Conservation (phyloP, 2,797 vertebrate genomes). For the Takifugu ocellatus region DNA sequence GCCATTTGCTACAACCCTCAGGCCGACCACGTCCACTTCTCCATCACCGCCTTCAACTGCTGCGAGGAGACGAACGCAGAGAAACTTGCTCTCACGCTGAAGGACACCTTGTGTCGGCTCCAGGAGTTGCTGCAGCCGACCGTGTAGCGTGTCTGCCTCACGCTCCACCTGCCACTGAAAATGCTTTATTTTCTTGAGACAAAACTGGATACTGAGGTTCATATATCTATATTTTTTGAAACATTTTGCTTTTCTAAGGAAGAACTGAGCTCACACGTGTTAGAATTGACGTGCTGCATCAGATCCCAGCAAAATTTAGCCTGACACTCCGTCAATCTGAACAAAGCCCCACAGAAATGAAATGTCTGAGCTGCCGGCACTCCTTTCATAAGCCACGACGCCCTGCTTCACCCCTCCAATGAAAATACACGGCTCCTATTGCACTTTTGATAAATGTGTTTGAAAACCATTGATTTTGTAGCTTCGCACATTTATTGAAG, state of each 20-base stretch:
- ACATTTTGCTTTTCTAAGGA: constrained; percentile 12
- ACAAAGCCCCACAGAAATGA: constrained; percentile 6
- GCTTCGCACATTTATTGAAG: constrained; percentile 20
- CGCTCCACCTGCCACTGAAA: background rate
- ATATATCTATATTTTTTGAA: constrained; percentile 32
- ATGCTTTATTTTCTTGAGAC: constrained; percentile 2
- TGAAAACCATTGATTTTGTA: constrained; percentile 12
- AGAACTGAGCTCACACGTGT: constrained; percentile 14
- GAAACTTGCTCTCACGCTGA: constrained; percentile 69
- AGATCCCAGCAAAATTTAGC: background rate
- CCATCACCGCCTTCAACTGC: constrained; percentile 83
- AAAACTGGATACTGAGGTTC: background rate
- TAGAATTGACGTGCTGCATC: constrained; percentile 12
- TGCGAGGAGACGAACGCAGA: constrained; percentile 83
- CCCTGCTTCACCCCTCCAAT: background rate
- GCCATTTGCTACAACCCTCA: constrained; percentile 83
- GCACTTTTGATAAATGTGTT: background rate
- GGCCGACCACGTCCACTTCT: constrained; percentile 79
- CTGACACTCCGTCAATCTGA: constrained; percentile 42
- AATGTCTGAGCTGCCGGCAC: constrained; percentile 14
- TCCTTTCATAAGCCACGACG: constrained; percentile 11
- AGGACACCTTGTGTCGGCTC: constrained; percentile 71
- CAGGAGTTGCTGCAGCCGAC: constrained; percentile 72
- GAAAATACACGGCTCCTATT: background rate
- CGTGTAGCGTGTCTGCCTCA: constrained; percentile 47